Base-by-base conservation (phyloP, 1,140 invertebrate genomes). In the Drosophila ironensis region DNA sequence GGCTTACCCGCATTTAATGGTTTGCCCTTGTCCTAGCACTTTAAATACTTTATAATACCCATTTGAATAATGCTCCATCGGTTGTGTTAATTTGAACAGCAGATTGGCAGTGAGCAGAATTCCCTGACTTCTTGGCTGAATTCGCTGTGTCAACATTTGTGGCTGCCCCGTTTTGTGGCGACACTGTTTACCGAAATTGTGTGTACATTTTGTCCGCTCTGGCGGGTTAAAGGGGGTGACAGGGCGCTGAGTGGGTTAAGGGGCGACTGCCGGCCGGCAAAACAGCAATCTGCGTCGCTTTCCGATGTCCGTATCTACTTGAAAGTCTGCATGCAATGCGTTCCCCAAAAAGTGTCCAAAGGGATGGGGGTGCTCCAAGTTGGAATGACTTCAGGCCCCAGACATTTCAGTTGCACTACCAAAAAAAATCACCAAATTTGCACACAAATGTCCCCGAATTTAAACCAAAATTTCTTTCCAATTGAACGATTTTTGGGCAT, bases 301-400 rank as follows among this genome's bases (percentile, higher is more conserved):
- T 25, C 38, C 40, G 25, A 51, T 33, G 45, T 7, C 35, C 28
- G 25, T 40, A 44, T 67, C 72, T 59, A 59, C 68, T 71, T 76
- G 48, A 75, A 75, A 75, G 72, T 76, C 72, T 76, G 72, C 72
- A 70, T 67, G 73, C 73, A 77, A 72, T 60, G 73, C 60, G 73
- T 51, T 66, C 25, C 25, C 28, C 11, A 4, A 33, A 33, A 33
- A 33, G 28, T 14, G 33, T 37, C 33, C 3, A 8, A 16, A 37
- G 9, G 11, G 19, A 19, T 2, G 24, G 24, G 24, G 14, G 38
- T 44, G 50, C 27, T 44, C 25, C 11, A 51, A 30, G 12, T 7
- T 19, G 42, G n/a, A 48, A 17, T 33, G 16, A 30, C 50, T 52
- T 20, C 37, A 8, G 37, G 22, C 17, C 8, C 37, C 38, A 19